Evolutionary conservation across 30 jellyfish, hydroid and myxozoan genomes (phyloP).

Genomic region (Sanderia malayensis): DNA sequence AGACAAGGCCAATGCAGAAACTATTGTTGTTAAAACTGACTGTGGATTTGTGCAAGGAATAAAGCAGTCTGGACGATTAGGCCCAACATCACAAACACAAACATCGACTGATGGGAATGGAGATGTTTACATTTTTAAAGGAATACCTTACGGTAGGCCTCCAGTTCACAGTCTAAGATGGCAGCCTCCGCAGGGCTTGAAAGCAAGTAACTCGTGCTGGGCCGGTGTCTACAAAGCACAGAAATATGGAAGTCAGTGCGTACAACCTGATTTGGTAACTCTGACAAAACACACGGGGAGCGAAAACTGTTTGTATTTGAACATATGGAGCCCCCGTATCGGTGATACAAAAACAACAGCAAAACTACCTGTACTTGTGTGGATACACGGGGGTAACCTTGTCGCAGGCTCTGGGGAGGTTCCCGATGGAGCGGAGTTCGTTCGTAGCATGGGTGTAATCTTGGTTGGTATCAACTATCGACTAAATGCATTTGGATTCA

Average conservation of each 20-base stretch:
- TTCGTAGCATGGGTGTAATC: conserved; percentile 49
- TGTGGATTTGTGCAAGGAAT: not conserved
- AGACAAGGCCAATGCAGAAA: too few species aligned
- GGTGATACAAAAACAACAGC: conserved; percentile 7
- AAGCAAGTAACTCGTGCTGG: conserved; percentile 45
- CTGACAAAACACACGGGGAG: conserved; percentile 29
- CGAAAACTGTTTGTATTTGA: conserved; percentile 71
- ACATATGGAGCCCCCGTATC: conserved; percentile 66
- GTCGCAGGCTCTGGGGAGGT: conserved; percentile 28
- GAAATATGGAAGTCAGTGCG: conserved; percentile 33
- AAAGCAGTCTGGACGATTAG: too few species aligned
- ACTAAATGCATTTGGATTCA: conserved; percentile 79
- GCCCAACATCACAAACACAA: too few species aligned
- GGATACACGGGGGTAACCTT: conserved; percentile 78
- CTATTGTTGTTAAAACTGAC: conserved; percentile 2
- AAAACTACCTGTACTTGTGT: conserved; percentile 69
- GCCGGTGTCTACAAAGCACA: conserved; percentile 52
- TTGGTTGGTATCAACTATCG: conserved; percentile 75
- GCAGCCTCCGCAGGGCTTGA: conserved; percentile 65
- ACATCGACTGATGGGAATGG: not conserved
- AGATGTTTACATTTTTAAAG: conserved; percentile 49
- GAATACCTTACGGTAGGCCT: conserved; percentile 82
- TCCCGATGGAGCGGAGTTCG: conserved; percentile 60
- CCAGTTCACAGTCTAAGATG: conserved; percentile 69
- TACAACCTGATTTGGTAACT: conserved; percentile 11